Evolutionary conservation across 1,140 invertebrate genomes (phyloP), one percentile per base, ranked within the genome.

Genomic region (Drosophila nannoptera): DNA sequence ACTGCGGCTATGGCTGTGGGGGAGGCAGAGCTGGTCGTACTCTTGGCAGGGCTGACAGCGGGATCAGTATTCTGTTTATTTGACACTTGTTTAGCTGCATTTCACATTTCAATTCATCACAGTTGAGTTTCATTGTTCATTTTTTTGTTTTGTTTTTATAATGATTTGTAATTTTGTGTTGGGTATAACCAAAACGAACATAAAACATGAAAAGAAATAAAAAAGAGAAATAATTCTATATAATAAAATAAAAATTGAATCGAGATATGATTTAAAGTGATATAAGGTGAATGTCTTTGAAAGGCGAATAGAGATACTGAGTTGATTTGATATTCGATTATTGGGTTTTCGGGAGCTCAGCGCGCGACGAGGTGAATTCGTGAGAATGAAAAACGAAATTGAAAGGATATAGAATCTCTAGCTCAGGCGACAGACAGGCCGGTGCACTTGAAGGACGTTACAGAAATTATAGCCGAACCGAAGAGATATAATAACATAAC

Each of bases 61-160:
- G 69, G 63, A 9, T 67, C 38, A 36, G 9, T 71, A 64, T 77
- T 71, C 42, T 72, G 38, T 53, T 45, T 58, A 43, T 49, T 50
- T 40, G 65, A 59, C 49, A 77, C 36, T 33, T 40, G 43, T 40
- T 62, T 58, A 14, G 11, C 59, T 69, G 70, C 43, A 58, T 45
- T 58, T 32, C 29, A 33, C 45, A 64, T 42, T 50, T 69, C 40
- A 56, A 70, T 73, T 73, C 36, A 38, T 42, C 29, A 50, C 48
- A 58, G 72, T 75, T 73, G 75, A 75, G 70, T 73, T 73, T 62
- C 29, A 35, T 58, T 49, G n/a, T 8, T 43, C 29, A 64, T 66
- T 77, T 38, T 61, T 40, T 62, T 68, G 36, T 38, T 52, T 38
- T 22, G 14, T 54, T 54, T 61, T 16, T 8, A 67, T 29, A 16